Base-by-base conservation (phyloP, 2,113 vertebrate species). In the Coptodon rendalli region DNA sequence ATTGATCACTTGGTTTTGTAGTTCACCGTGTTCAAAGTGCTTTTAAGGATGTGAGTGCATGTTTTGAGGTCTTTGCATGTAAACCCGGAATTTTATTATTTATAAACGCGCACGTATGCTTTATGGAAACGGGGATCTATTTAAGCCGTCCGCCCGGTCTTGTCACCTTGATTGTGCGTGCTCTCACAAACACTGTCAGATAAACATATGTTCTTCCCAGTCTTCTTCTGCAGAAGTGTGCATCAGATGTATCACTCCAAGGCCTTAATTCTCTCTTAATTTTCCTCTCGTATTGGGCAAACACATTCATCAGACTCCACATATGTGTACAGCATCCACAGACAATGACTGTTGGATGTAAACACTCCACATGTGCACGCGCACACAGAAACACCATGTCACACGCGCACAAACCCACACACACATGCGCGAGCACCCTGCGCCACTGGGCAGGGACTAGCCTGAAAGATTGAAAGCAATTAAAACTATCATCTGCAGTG, bases 391-490 rank as follows among this genome's bases (percentile, higher is more conserved):
- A 89, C 84, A 89, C 80, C 24, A 34, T 81, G 86, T 34, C 50
- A 56, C 19, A 59, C 59, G 50, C 29, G 73, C 82, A 80, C 82
- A 78, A 52, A 81, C 84, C 83, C 87, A 92, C 93, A 93, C 90
- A 94, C 86, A 84, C 87, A 92, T 92, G 91, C 89, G 93, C 89
- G 86, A 81, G 92, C 94, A 93, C 91, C 95, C 91, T 93, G 93
- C 34, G 96, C 97, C 96, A 96, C 90, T 96, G 96, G 96, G 96
- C 96, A 96, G 94, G 95, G 96, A 96, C 96, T 96, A 95, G 96
- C 96, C 96, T 97, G 96, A 97, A 97, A 97, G 95, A 97, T 97
- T 97, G 97, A 97, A 97, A 97, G 96, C 97, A 97, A 97, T 97
- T 97, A 97, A 97, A 97, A 97, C 97, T 97, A 97, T 97, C 97